Base-by-base conservation (phyloP, 2,113 vertebrate species). In the Neomonachus schauinslandi region DNA sequence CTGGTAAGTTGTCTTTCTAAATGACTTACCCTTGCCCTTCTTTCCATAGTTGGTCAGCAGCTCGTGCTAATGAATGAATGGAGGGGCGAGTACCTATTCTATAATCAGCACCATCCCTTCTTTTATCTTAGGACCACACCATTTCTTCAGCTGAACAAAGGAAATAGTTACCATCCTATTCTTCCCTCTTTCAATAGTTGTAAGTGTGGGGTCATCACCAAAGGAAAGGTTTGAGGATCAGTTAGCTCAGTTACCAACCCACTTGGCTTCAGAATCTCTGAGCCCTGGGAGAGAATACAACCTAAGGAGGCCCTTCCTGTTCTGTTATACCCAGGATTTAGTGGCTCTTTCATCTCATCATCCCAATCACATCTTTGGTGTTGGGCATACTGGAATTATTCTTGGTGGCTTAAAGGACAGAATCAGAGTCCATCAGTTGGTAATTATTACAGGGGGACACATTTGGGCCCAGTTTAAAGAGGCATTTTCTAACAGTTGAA, bases 381-480 rank as follows among this genome's bases (percentile, higher is more conserved):
- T 57, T 72, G 31, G 57, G 19, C 28, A 84, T 65, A n/a, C 9
- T 92, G 26, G 7, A 57, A 42, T 87, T 87, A 67, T 74, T 86
- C 63, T 94, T 49, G n/a, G 36, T 91, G 65, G 42, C 31, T 91
- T 93, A 85, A 46, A 95, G 57, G 69, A 80, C 53, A 89, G 33
- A 94, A 92, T 88, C 89, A 83, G 49, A 85, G 95, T 61, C 46
- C 49, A 69, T 84, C 28, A 24, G 18, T 92, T 15, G 6, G 9
- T 80, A 22, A 21, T 57, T 93, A 8, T 91, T 89, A 80, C 26
- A 87, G 10, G 39, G 67, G 89, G 74, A 59, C 33, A 89, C 69
- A 53, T 83, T 51, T 87, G n/a, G 63, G 8, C 24, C 92, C 36
- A 72, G 72, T 87, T 88, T 91, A 77, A 91, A 96, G 22, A 96